Conservation (phyloP, 2,113 vertebrate species). For the Fulica atra region DNA sequence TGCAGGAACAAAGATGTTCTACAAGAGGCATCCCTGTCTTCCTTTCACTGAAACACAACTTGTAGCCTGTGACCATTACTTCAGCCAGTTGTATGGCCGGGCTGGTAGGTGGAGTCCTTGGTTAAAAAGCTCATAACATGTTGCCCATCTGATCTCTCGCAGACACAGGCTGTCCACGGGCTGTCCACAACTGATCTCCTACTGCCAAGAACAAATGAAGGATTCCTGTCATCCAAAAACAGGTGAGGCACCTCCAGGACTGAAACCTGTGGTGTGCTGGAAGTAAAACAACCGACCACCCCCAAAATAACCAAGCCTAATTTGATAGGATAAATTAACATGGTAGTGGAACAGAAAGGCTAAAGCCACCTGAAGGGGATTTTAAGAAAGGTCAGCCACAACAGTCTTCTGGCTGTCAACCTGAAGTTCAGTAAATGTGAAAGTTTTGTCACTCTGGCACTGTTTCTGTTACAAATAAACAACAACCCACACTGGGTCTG, state of each 20-base stretch:
- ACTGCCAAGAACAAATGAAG: neutral
- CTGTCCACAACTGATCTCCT: neutral
- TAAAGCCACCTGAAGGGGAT: neutral
- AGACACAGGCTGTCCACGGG: neutral
- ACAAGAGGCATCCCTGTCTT: neutral
- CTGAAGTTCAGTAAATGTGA: neutral
- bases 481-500: neutral
- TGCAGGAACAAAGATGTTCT: neutral
- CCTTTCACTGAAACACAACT: neutral
- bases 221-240: neutral
- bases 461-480: neutral
- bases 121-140: neutral
- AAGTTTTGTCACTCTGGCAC: neutral
- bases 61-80: neutral
- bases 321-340: neutral
- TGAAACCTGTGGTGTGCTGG: neutral
- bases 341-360: neutral
- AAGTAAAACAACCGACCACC: neutral
- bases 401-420: neutral
- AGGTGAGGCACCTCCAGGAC: neutral
- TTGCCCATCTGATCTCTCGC: neutral
- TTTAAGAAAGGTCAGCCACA: neutral
- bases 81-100: neutral
- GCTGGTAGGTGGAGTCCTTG: neutral
- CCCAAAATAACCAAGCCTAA: neutral